These are phyloP conservation scores for Cyprinodon brontotheroides DNA, from an alignment of 2,113 vertebrate genomes.

Conservation along the genomic window DNA sequence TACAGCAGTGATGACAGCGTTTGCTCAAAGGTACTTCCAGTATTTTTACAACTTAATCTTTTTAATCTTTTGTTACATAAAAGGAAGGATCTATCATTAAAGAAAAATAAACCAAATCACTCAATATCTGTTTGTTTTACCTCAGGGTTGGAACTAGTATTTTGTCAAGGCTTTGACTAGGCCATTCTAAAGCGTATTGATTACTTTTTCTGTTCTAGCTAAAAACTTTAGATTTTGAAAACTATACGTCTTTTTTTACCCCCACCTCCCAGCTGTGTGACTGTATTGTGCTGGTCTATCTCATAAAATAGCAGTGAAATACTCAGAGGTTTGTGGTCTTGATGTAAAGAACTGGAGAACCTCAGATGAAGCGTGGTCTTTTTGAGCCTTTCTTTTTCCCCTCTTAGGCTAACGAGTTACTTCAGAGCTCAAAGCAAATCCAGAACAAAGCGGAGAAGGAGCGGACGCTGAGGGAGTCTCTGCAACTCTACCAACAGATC, in stretches of 20 bases:
- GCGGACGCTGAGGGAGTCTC: conserved; percentile 88
- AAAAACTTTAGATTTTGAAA: no score
- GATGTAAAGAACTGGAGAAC: no score
- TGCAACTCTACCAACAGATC: conserved; percentile 94
- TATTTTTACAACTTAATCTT: not conserved
- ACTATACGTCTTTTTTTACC: no score
- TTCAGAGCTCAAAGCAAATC: conserved; percentile 91
- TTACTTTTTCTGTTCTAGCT: no score
- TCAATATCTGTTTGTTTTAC: no score
- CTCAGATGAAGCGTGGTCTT: conserved; percentile 6
- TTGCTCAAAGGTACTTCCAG: conserved; percentile 90
- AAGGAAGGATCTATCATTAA: no score
- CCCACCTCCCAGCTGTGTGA: no score
- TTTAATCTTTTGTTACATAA: not conserved
- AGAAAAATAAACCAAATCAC: no score
- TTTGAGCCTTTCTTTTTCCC: not conserved
- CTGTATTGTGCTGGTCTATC: no score
- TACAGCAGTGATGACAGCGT: conserved; percentile 94
- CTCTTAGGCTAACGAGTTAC: conserved; percentile 92
- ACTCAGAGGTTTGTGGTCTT: no score
- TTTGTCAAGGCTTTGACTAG: not conserved
- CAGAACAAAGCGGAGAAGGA: conserved; percentile 92
- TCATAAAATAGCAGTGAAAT: no score
- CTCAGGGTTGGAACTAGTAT: not conserved
- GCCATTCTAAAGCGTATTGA: no score